Percentiles rank a stretch among this genome's conserved stretches.
phyloP scores from a whole-genome alignment of 2,888 invertebrate species.

The Sycophila texana region DNA sequence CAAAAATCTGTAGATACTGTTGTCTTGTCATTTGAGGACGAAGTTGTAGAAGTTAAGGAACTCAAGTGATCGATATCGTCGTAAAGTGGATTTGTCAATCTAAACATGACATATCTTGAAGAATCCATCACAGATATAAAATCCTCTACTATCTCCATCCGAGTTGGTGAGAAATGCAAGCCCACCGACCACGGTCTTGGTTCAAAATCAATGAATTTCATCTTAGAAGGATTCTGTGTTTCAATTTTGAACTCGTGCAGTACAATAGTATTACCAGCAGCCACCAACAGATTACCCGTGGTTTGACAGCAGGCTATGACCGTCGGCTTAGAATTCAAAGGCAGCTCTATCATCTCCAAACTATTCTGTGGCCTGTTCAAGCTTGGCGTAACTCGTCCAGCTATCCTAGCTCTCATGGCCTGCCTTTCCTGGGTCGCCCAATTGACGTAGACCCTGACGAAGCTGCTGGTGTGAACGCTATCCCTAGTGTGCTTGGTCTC shows the following conservation, averaged over 20 bases:
- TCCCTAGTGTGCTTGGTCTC: constrained; percentile 78
- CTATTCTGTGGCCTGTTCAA: constrained; percentile 80
- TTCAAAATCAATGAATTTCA: constrained; percentile 84
- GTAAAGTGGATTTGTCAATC: constrained; percentile 70
- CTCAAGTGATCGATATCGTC: constrained; percentile 71
- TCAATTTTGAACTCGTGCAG: constrained; percentile 81
- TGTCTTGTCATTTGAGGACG: constrained; percentile 68
- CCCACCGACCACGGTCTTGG: constrained; percentile 82
- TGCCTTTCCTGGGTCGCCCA: constrained; percentile 80
- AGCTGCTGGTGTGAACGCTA: constrained; percentile 67
- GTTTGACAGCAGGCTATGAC: constrained; percentile 81
- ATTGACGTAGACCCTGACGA: constrained; percentile 85
- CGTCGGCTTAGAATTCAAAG: constrained; percentile 79
- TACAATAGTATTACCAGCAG: constrained; percentile 75
- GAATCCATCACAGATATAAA: constrained; percentile 81
- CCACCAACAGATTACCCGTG: constrained; percentile 76
- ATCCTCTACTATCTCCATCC: constrained; percentile 82
- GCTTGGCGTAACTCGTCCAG: constrained; percentile 85
- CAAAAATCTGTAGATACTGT: constrained; percentile 67
- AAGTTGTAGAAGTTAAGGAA: constrained; percentile 68
- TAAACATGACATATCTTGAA: constrained; percentile 80
- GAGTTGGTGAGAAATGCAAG: constrained; percentile 80
- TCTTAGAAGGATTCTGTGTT: constrained; percentile 82
- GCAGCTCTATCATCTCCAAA: constrained; percentile 86
- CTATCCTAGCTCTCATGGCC: constrained; percentile 83